Conservation (phyloP, 1,140 invertebrate species). For the Bombus superbus region DNA sequence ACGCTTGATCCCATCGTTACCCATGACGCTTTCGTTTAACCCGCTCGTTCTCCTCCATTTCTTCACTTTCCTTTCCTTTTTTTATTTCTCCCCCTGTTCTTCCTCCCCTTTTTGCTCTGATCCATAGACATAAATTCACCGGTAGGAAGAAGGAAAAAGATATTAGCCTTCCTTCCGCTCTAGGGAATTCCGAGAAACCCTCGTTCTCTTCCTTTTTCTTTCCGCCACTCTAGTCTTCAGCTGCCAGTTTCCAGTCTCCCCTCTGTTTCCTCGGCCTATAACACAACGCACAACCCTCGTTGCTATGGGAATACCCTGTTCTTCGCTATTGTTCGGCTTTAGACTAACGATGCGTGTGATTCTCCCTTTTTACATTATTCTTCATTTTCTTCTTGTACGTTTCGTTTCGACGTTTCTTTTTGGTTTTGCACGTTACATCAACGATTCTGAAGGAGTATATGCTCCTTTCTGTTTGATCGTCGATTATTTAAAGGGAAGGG, state of each 20-base stretch:
- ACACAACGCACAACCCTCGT: slow-evolving; percentile 25
- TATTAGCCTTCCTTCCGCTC: slow-evolving; percentile 26
- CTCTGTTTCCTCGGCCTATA: neutral
- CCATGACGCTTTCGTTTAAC: slow-evolving; percentile 9
- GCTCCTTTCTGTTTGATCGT: too few species aligned
- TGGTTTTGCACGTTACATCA: neutral
- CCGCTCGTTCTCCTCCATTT: too few species aligned
- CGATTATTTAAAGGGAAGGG: too few species aligned
- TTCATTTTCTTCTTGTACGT: neutral
- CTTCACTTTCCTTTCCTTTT: too few species aligned
- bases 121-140: slow-evolving; percentile 6
- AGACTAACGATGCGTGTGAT: slow-evolving; percentile 43
- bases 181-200: neutral
- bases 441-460: too few species aligned
- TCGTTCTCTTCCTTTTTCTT: slow-evolving; percentile 10
- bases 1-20: too few species aligned
- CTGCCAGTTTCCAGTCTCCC: neutral
- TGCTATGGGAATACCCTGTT: slow-evolving; percentile 61
- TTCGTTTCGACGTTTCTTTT: neutral
- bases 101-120: neutral
- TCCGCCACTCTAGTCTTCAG: neutral
- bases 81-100: neutral
- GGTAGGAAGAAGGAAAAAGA: neutral
- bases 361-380: slow-evolving; percentile 28
- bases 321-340: neutral